Evolutionary conservation across 2,113 vertebrate species (phyloP).

Genomic region (Chloroceryle aenea): DNA sequence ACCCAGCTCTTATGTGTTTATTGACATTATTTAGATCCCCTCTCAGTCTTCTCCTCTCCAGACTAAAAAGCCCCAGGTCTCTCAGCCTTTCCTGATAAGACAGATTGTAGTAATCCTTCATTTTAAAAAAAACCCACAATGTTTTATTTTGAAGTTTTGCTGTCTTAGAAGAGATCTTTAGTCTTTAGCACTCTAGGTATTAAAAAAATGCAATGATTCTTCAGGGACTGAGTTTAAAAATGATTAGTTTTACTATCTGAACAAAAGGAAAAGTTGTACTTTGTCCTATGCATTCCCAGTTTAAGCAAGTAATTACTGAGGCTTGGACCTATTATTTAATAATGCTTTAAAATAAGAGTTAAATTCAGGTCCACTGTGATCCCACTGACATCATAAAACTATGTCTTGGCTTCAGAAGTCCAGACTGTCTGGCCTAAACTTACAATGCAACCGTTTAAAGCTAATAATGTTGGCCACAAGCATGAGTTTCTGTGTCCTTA

Average conservation of each 20-base stretch:
- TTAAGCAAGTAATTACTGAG: background rate
- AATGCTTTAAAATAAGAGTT: background rate
- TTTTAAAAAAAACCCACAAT: background rate
- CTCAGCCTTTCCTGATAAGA: no score
- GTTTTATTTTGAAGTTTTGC: background rate
- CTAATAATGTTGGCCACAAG: background rate
- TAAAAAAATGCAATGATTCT: background rate
- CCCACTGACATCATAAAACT: background rate
- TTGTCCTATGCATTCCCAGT: background rate
- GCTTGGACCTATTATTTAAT: background rate
- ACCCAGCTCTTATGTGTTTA: no score
- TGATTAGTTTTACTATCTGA: background rate
- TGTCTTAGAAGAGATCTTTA: background rate
- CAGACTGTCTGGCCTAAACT: background rate
- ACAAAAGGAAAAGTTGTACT: background rate
- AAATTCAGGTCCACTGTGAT: background rate
- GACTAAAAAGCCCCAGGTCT: no score
- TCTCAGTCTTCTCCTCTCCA: no score
- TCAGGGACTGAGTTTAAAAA: background rate
- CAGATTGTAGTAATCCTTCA: background rate
- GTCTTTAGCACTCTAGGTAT: background rate
- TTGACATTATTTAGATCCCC: no score
- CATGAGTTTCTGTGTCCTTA: background rate
- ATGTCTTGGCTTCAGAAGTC: background rate
- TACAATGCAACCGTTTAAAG: background rate